Evolutionary conservation across 2,888 invertebrate genomes (phyloP).

Genomic region (Trisateles emortualis): DNA sequence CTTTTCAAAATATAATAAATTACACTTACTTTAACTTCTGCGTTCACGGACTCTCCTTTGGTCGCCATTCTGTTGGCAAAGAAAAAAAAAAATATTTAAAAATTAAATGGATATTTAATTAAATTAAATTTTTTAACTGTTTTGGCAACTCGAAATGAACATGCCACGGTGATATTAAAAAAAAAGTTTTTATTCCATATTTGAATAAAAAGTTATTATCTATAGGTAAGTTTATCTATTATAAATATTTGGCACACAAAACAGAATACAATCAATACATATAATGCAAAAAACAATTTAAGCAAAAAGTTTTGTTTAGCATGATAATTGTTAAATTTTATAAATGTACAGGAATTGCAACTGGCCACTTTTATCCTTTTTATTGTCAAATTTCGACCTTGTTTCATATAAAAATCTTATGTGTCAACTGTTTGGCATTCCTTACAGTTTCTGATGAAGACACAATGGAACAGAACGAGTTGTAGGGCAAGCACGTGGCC

Average conservation of each 20-base stretch:
- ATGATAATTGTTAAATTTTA: no score
- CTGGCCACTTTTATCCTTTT: neutral
- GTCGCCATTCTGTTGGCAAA: slow-evolving; percentile 74
- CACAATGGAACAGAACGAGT: neutral
- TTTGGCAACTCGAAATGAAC: no score
- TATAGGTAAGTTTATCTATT: no score
- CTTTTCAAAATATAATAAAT: neutral
- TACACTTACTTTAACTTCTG: slow-evolving; percentile 76
- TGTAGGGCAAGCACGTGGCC: slow-evolving; percentile 1
- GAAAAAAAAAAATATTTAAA: slow-evolving; percentile 17
- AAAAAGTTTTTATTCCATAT: no score
- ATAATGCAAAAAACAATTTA: no score
- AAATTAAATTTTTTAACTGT: neutral
- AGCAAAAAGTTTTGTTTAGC: no score
- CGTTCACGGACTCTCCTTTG: slow-evolving; percentile 66
- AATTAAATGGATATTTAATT: neutral
- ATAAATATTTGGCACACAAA: no score
- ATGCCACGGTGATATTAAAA: no score
- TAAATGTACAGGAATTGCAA: no score
- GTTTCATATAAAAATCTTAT: neutral
- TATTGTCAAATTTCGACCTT: neutral
- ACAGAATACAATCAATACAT: no score
- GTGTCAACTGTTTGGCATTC: neutral
- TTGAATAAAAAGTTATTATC: no score
- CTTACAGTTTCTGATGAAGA: neutral